Evolutionary conservation across 1,140 invertebrate species (phyloP), one percentile per base, ranked within the genome.

Genomic region (Trichomalopsis sarcophagae): DNA sequence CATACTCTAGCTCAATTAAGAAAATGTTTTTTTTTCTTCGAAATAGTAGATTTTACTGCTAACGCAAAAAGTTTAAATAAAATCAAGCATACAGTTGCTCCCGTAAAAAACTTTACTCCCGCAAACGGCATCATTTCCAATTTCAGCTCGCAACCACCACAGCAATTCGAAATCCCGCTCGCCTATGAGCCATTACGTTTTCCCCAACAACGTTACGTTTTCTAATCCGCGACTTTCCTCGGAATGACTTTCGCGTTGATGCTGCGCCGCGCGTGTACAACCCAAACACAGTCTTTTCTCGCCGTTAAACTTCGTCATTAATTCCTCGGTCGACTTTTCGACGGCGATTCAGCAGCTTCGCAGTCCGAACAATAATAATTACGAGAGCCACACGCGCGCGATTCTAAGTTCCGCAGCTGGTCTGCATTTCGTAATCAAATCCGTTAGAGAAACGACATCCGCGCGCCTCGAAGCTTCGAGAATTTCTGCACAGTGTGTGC

Each of bases 151-250:
- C 21, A 62, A n/a, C 6, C 55, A 21, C 47, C 47, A 50, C 2
- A 50, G 14, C 66, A 68, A 7, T 71, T 27, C 23, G 21, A 11
- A 33, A 27, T 40, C 73, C 33, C 14, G 36, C 36, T 33, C 14
- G 14, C 30, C 33, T 68, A 62, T 81, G 73, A 81, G 36, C 44
- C n/a, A 44, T 81, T 81, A 81, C 80, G 69, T 74, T 81, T 69
- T 73, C n/a, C 69, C 11, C 40, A 3, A 17, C 55, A 21, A 62
- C 80, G 68, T 81, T 81, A 73, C 80, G 36, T 81, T 81, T 81
- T 81, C 79, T 11, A 81, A 47, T 71, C 33, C 21, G 13, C 33
- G 33, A 69, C 66, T 69, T 81, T 81, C 69, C 68, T 81, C 40
- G 66, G 68, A 81, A 73, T 81, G 40, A 73, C 80, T 81, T 50